These are phyloP conservation scores for Pontoporia blainvillei DNA, from an alignment of 2,113 vertebrate genomes.

Conservation along the genomic window DNA sequence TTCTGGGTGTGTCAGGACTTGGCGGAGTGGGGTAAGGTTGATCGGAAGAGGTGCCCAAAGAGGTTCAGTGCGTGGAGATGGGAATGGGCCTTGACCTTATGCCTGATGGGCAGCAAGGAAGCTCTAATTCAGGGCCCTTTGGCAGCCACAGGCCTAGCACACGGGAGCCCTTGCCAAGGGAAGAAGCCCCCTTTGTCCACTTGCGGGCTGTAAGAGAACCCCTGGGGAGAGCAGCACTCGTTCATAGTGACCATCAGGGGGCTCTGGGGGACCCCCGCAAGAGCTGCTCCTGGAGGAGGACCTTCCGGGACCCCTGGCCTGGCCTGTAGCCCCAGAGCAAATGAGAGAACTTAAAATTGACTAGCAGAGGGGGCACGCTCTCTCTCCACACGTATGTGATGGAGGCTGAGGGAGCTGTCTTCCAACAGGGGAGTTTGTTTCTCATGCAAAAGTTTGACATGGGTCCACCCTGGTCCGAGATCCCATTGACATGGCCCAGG, in stretches of 20 bases:
- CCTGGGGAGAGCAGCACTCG: not conserved
- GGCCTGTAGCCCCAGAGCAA: not conserved
- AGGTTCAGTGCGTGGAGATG: not conserved
- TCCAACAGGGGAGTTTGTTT: not conserved
- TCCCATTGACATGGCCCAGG: not conserved
- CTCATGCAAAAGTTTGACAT: not conserved
- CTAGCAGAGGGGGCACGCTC: too few species aligned
- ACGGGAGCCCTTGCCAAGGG: not conserved
- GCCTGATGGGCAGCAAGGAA: not conserved
- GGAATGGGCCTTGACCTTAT: not conserved
- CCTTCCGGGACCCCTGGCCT: not conserved
- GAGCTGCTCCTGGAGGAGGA: not conserved
- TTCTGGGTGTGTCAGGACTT: not conserved
- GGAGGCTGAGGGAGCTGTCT: not conserved
- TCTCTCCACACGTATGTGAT: not conserved
- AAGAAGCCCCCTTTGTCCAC: not conserved
- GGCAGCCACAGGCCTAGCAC: not conserved
- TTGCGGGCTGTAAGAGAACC: not conserved
- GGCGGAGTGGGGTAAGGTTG: not conserved
- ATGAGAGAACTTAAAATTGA: not conserved
- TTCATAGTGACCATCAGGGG: conserved; percentile 14
- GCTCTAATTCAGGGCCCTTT: not conserved
- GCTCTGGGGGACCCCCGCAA: not conserved
- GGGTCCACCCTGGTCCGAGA: not conserved
- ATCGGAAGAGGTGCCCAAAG: not conserved